phyloP scores from a whole-genome alignment of 2,888 invertebrate species.

The Cephus pygmeus region DNA sequence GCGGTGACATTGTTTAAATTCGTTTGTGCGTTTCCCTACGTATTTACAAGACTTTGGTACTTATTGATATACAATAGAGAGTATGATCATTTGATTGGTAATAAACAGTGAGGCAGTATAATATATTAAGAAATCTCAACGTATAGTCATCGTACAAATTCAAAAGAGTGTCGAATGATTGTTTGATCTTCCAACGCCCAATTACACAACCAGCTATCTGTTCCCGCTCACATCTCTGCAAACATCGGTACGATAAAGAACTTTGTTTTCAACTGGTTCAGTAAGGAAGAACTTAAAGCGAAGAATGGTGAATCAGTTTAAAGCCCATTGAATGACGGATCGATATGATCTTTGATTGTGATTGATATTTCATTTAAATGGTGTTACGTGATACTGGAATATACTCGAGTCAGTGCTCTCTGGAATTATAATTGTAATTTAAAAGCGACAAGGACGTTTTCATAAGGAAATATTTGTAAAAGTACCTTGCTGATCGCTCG shows the following conservation, averaged over 20 bases:
- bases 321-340: not conserved
- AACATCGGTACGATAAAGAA: not conserved
- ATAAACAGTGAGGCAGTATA: not conserved
- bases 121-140: not conserved
- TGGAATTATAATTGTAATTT: not conserved
- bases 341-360: not conserved
- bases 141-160: not conserved
- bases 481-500: not conserved
- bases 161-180: not conserved
- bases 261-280: not conserved
- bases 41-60: not conserved
- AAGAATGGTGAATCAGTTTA: not conserved
- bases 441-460: not conserved
- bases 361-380: not conserved
- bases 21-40: not conserved
- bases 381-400: not conserved
- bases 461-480: not conserved
- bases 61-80: not conserved
- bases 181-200: not conserved
- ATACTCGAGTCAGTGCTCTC: not conserved
- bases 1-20: not conserved
- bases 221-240: not conserved
- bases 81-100: not conserved
- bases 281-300: not conserved
- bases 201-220: not conserved